Percentiles rank a stretch among this genome's conserved stretches.
phyloP scores from a whole-genome alignment of 2,797 vertebrate species.

The Urocyon cinereoargenteus region DNA sequence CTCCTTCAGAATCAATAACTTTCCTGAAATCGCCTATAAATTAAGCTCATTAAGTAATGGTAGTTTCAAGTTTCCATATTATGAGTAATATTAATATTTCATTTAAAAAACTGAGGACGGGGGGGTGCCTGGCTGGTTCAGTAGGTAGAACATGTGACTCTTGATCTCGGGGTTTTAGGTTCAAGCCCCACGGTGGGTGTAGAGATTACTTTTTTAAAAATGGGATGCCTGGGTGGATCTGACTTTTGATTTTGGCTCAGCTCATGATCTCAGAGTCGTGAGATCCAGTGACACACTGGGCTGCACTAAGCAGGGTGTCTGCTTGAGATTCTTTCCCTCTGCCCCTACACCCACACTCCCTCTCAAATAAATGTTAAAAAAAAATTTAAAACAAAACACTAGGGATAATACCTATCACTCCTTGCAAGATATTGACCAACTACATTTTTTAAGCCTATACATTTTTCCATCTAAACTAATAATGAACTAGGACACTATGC shows the following conservation, averaged over 20 bases:
- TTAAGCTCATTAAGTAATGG: conserved; percentile 3
- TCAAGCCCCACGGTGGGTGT: neutral
- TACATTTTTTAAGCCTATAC: neutral
- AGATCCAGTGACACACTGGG: neutral
- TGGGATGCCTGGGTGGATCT: neutral
- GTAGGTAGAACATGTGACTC: neutral
- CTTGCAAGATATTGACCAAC: neutral
- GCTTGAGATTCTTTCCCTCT: neutral
- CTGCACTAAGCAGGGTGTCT: neutral
- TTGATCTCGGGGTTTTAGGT: neutral
- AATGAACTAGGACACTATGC: neutral
- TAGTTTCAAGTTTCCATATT: neutral
- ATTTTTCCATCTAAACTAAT: neutral
- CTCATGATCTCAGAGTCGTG: neutral
- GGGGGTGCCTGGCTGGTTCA: neutral
- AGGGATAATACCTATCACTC: neutral
- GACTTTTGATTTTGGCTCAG: neutral
- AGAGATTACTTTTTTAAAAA: neutral
- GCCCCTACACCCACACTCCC: neutral
- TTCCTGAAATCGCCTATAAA: neutral
- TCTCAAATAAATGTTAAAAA: neutral
- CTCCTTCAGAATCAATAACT: conserved; percentile 33
- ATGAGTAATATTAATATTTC: neutral
- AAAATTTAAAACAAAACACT: conserved; percentile 39
- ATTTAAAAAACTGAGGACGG: neutral